Evolutionary conservation across 2,113 vertebrate species (phyloP).

Genomic region (Perca flavescens): DNA sequence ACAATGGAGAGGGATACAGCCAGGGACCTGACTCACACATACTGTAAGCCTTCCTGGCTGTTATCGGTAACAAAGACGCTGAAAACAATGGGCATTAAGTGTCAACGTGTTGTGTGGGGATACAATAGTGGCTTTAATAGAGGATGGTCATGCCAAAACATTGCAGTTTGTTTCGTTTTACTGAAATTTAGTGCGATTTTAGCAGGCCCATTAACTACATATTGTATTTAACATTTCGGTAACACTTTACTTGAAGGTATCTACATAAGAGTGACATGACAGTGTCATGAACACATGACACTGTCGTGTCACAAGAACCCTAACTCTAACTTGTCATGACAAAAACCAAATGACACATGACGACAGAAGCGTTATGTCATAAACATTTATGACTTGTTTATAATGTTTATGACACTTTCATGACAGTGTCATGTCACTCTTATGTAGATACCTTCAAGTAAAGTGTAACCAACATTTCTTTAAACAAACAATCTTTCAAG

Average conservation of each 20-base stretch:
- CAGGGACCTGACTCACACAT: conserved; percentile 75
- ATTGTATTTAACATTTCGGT: neutral
- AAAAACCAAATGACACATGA: too few relatives aligned
- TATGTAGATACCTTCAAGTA: too few relatives aligned
- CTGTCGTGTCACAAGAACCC: too few relatives aligned
- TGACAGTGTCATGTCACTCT: too few relatives aligned
- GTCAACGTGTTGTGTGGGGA: conserved; percentile 36
- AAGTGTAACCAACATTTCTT: neutral
- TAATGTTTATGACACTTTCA: too few relatives aligned
- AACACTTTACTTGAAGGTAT: too few relatives aligned
- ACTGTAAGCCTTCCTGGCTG: conserved; percentile 68
- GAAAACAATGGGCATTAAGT: conserved; percentile 65
- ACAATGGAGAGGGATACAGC: conserved; percentile 81
- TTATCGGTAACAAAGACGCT: conserved; percentile 52
- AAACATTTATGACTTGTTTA: too few relatives aligned
- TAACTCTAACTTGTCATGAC: too few relatives aligned
- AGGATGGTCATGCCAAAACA: conserved; percentile 1
- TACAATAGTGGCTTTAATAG: conserved; percentile 56
- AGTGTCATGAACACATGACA: too few relatives aligned
- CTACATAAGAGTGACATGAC: too few relatives aligned
- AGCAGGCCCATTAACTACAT: neutral
- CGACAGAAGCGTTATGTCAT: too few relatives aligned
- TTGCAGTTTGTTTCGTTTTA: conserved; percentile 16
- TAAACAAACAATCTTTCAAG: neutral
- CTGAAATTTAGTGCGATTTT: neutral